These are phyloP conservation scores for Hypothenemus hampei DNA, from an alignment of 1,140 invertebrate species.

Conservation along the genomic window DNA sequence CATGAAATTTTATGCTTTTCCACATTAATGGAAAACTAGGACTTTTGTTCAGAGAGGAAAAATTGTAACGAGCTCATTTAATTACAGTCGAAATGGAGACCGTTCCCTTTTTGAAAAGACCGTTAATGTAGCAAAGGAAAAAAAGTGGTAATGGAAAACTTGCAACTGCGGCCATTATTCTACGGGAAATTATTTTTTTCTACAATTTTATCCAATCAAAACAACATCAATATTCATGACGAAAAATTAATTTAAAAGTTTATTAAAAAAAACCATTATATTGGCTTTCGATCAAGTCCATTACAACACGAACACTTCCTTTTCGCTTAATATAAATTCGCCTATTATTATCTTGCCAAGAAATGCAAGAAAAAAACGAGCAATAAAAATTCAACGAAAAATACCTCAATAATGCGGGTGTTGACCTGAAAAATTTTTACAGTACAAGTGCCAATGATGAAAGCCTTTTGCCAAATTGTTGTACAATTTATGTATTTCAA, in stretches of 20 bases:
- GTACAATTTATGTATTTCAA: no score
- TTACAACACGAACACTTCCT: no score
- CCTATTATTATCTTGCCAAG: neutral
- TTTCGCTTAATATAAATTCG: neutral
- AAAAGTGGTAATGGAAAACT: slow-evolving; percentile 12
- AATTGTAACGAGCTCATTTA: slow-evolving; percentile 27
- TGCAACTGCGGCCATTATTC: slow-evolving; percentile 11
- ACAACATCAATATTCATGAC: neutral
- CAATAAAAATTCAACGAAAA: neutral
- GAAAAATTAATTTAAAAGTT: neutral
- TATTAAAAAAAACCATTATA: neutral
- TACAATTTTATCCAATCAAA: neutral
- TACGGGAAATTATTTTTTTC: neutral
- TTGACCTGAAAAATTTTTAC: slow-evolving; percentile 11
- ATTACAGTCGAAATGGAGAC: slow-evolving; percentile 18
- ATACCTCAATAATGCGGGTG: slow-evolving; percentile 15
- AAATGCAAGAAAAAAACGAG: neutral
- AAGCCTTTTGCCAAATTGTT: slow-evolving; percentile 10
- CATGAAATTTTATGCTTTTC: slow-evolving; percentile 20
- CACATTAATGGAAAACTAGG: slow-evolving; percentile 23
- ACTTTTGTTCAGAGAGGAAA: slow-evolving; percentile 23
- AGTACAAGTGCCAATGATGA: slow-evolving; percentile 4
- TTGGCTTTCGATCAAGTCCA: no score
- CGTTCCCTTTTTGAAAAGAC: slow-evolving; percentile 13
- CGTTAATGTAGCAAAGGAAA: slow-evolving; percentile 15